Evolutionary conservation across 2,888 invertebrate species (phyloP).

Genomic region (Hetaerina titia): DNA sequence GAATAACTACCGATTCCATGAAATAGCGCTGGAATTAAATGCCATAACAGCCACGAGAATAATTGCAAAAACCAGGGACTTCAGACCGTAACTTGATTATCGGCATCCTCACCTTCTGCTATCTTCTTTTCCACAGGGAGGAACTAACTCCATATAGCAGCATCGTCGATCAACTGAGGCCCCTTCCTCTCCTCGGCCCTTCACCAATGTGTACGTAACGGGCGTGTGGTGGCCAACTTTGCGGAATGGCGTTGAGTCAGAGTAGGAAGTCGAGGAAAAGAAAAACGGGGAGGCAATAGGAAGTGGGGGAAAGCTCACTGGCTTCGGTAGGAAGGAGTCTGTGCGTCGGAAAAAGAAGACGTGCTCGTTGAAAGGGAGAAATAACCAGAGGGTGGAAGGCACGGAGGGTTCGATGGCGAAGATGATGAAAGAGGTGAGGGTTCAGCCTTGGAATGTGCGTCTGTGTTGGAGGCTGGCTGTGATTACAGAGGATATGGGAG

Average conservation of each 20-base stretch:
- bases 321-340: not conserved
- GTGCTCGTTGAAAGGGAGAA: not conserved
- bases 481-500: no score
- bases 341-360: not conserved
- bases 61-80: not conserved
- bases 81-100: not conserved
- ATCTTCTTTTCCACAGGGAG: not conserved
- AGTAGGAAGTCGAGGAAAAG: not conserved
- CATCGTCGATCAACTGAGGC: conserved; percentile 42
- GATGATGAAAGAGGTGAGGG: not conserved
- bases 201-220: no score
- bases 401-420: not conserved
- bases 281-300: not conserved
- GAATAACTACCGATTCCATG: not conserved
- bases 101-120: conserved; percentile 1
- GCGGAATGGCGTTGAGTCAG: not conserved
- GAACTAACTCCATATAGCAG: not conserved
- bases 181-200: not conserved
- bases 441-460: no score
- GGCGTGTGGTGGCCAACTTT: conserved; percentile 36
- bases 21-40: not conserved
- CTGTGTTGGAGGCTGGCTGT: no score
- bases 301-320: not conserved
- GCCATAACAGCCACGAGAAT: not conserved
- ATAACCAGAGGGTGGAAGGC: not conserved